These are phyloP conservation scores for Emmelina monodactyla DNA, from an alignment of 2,888 invertebrate genomes.

Conservation along the genomic window DNA sequence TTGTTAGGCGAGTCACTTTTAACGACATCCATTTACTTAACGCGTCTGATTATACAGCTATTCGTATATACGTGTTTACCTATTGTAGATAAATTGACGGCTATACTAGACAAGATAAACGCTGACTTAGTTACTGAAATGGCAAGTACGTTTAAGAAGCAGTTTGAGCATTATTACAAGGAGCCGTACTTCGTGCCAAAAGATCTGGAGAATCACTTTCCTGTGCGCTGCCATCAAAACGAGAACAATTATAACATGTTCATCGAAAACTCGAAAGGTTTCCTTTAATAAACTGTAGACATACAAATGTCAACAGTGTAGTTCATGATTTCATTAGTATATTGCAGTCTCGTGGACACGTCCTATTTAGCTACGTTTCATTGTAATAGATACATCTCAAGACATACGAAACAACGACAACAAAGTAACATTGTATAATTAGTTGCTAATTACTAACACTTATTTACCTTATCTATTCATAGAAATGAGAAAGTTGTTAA, in stretches of 20 bases:
- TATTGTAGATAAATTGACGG: background rate
- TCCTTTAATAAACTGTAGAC: constrained; percentile 48
- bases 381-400: too few relatives aligned
- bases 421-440: too few relatives aligned
- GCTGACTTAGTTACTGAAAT: background rate
- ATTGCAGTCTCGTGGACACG: background rate
- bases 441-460: too few relatives aligned
- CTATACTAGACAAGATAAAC: constrained; percentile 30
- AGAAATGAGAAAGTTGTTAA: too few relatives aligned
- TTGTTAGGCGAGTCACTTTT: too few relatives aligned
- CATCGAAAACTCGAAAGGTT: constrained; percentile 61
- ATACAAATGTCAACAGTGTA: constrained; percentile 36
- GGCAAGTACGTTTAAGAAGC: constrained; percentile 16
- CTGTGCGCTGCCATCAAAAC: constrained; percentile 27
- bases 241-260: constrained; percentile 31
- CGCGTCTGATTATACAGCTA: too few relatives aligned
- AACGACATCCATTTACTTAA: too few relatives aligned
- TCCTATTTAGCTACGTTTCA: too few relatives aligned
- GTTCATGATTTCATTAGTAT: background rate
- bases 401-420: too few relatives aligned
- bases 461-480: too few relatives aligned
- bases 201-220: constrained; percentile 28
- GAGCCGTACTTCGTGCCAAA: constrained; percentile 34
- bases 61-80: too few relatives aligned
- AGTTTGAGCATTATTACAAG: constrained; percentile 20